These are phyloP conservation scores for Australoheros scitulus DNA, from an alignment of 2,113 vertebrate species.

Conservation along the genomic window DNA sequence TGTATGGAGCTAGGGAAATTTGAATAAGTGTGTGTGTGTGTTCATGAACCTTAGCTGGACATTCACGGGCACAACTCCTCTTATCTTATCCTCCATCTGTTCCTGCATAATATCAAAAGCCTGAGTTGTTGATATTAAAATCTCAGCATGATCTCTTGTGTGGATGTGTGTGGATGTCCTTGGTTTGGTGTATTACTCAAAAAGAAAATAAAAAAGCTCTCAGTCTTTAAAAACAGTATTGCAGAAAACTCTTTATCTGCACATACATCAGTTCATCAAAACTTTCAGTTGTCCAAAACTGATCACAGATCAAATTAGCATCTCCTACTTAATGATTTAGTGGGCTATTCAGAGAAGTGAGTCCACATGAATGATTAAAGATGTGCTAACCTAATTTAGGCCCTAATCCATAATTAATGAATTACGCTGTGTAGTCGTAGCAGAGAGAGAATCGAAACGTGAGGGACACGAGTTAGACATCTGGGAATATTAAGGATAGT, in stretches of 20 bases:
- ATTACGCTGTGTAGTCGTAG: constrained; percentile 56
- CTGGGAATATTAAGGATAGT: constrained; percentile 17
- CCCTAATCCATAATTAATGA: constrained; percentile 66
- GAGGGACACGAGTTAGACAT: constrained; percentile 24
- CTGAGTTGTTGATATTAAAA: background rate
- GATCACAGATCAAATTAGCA: constrained; percentile 60
- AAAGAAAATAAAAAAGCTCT: background rate
- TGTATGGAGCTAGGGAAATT: background rate
- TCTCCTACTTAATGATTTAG: constrained; percentile 68
- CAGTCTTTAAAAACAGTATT: constrained; percentile 5
- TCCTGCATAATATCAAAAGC: background rate
- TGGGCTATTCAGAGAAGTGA: constrained; percentile 61
- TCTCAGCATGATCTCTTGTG: background rate
- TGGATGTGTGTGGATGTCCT: background rate
- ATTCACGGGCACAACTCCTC: background rate
- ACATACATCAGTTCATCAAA: constrained; percentile 18
- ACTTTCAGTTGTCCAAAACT: constrained; percentile 45
- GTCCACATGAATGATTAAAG: constrained; percentile 74
- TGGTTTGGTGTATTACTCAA: background rate
- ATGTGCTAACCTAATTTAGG: constrained; percentile 71
- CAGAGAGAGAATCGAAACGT: constrained; percentile 14
- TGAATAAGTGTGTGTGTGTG: background rate
- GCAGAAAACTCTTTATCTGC: background rate
- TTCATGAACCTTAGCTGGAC: background rate
- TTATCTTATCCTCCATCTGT: constrained; percentile 17